Evolutionary conservation across 2,113 vertebrate genomes (phyloP).

Genomic region (cattle (Bos taurus)): ARS-UCD2.0 NC_037334.1:45129001-45129500

Average conservation of each 20-base stretch:
- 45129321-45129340: not conserved
- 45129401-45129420: rapidly evolving
- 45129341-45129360: not conserved
- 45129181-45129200: not conserved
- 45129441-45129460: rapidly evolving
- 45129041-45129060: not conserved
- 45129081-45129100: not conserved
- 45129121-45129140: not conserved
- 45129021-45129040: rapidly evolving
- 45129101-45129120: not conserved
- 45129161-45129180: not conserved
- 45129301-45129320: not conserved
- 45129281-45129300: not conserved
- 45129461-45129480: not conserved
- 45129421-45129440: rapidly evolving
- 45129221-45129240: not conserved
- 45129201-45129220: not conserved
- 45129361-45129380: not conserved
- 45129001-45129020: not conserved
- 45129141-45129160: not conserved
- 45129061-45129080: not conserved
- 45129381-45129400: not conserved
- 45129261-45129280: not conserved
- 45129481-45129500: rapidly evolving
- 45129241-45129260: not conserved